Evolutionary conservation across 2,797 vertebrate genomes (phyloP).

Genomic region (Silurus lanzhouensis): DNA sequence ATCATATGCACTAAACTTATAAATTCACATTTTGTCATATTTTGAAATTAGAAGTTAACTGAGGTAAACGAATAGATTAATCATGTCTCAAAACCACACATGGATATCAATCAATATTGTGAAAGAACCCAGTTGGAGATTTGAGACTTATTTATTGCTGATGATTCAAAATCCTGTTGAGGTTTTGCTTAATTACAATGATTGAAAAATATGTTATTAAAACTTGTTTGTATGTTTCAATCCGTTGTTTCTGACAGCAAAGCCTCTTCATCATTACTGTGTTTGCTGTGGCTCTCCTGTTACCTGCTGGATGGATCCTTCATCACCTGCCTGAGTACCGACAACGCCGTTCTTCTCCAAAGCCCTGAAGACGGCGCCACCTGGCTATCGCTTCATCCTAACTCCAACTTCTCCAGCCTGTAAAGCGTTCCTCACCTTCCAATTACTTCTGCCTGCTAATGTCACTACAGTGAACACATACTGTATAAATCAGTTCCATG

Average conservation of each 20-base stretch:
- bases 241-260: constrained; percentile 68
- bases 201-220: background rate
- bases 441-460: constrained; percentile 29
- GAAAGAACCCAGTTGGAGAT: too few species aligned
- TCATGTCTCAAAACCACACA: too few species aligned
- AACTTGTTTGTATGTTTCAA: background rate
- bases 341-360: constrained; percentile 54
- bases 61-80: too few species aligned
- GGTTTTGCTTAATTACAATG: background rate
- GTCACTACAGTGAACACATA: constrained; percentile 33
- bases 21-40: too few species aligned
- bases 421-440: constrained; percentile 47
- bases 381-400: background rate
- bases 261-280: constrained; percentile 76
- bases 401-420: constrained; percentile 24
- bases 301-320: constrained; percentile 79
- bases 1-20: too few species aligned
- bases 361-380: constrained; percentile 22
- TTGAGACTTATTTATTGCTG: too few species aligned
- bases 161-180: background rate
- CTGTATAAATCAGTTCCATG: constrained; percentile 30
- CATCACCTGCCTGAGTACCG: constrained; percentile 75
- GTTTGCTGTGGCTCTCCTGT: constrained; percentile 73
- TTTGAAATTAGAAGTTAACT: too few species aligned
- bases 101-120: too few species aligned